phyloP scores from a whole-genome alignment of 2,888 invertebrate species.

The Epicampocera succincta region DNA sequence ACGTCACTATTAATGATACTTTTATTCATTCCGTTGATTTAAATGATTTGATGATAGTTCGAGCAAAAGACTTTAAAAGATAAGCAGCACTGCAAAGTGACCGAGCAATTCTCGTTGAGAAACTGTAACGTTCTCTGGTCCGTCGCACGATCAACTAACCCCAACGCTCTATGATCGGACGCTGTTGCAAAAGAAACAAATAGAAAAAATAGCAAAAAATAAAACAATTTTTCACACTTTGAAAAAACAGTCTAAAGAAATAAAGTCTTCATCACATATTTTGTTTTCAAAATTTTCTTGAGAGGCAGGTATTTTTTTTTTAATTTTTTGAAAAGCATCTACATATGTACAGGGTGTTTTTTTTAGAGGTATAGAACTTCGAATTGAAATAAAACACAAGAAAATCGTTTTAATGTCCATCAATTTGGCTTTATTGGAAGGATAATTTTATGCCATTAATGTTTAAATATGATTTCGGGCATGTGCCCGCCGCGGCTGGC shows the following conservation, averaged over 20 bases:
- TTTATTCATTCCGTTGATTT: background rate
- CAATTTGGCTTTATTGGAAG: too few relatives aligned
- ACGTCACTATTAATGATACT: constrained; percentile 27
- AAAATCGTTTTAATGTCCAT: too few relatives aligned
- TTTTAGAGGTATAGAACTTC: too few relatives aligned
- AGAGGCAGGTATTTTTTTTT: constrained; percentile 49
- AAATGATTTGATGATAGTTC: constrained; percentile 28
- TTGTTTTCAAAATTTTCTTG: constrained; percentile 13
- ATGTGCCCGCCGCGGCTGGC: too few relatives aligned
- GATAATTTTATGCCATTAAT: too few relatives aligned
- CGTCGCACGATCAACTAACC: constrained; percentile 64
- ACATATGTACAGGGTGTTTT: too few relatives aligned
- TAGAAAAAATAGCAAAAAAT: constrained; percentile 29
- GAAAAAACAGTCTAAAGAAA: constrained; percentile 51
- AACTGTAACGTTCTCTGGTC: constrained; percentile 64
- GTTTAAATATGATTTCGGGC: too few relatives aligned
- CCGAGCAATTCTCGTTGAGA: constrained; percentile 41
- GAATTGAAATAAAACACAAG: too few relatives aligned
- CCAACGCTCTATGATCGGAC: constrained; percentile 40
- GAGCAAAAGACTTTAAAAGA: constrained; percentile 2
- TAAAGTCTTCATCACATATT: constrained; percentile 52
- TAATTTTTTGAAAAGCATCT: constrained; percentile 22
- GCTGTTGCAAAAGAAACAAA: constrained; percentile 31
- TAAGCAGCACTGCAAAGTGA: background rate
- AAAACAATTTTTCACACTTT: constrained; percentile 63